Conservation (phyloP, 2,888 invertebrate species). For the Agelastica alni region DNA sequence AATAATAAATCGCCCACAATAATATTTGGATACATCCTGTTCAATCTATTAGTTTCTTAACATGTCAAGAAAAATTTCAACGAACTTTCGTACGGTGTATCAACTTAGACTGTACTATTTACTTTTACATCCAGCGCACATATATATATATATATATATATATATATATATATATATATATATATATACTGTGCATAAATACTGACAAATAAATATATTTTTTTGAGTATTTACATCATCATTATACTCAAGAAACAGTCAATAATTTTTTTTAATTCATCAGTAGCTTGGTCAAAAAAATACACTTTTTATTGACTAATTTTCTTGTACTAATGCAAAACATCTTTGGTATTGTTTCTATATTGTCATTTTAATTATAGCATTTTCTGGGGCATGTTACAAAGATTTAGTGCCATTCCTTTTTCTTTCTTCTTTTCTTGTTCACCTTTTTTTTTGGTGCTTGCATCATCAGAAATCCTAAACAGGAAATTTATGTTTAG, state of each 20-base stretch:
- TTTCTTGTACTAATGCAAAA: conserved; percentile 39
- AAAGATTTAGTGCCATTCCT: conserved; percentile 16
- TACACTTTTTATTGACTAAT: background rate
- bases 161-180: too few relatives aligned
- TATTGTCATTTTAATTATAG: conserved; percentile 24
- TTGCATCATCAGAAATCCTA: conserved; percentile 14
- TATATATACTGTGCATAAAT: conserved; percentile 28
- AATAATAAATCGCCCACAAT: too few relatives aligned
- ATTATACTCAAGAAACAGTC: conserved; percentile 3
- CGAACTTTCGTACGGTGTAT: too few relatives aligned
- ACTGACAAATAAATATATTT: conserved; percentile 32
- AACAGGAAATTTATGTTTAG: too few relatives aligned
- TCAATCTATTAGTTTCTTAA: too few relatives aligned
- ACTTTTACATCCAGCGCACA: conserved; percentile 30
- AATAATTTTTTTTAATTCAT: background rate
- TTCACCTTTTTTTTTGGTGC: background rate
- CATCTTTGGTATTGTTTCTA: conserved; percentile 45
- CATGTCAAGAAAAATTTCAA: too few relatives aligned
- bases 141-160: conserved; percentile 26
- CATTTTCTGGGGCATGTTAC: conserved; percentile 5
- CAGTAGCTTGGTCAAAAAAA: background rate
- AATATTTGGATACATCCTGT: too few relatives aligned
- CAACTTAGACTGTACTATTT: conserved; percentile 20
- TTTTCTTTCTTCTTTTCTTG: conserved; percentile 17
- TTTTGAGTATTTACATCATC: conserved; percentile 41